Base-by-base conservation (phyloP, 2,113 vertebrate species). In the Nothocercus nigrocapillus region DNA sequence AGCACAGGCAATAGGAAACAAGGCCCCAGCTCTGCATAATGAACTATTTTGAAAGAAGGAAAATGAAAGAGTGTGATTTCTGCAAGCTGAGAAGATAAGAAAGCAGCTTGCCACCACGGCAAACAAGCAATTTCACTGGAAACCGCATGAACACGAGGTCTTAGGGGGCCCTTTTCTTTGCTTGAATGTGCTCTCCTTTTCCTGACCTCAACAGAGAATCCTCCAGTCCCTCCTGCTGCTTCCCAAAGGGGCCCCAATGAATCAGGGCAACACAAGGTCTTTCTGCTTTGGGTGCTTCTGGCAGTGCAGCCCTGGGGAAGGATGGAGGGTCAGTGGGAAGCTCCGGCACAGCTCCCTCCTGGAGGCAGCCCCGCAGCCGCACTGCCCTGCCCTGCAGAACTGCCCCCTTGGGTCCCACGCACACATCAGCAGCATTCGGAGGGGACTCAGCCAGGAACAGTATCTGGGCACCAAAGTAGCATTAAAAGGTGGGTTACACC, bases 21-120 rank as follows among this genome's bases (percentile, higher is more conserved):
- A 83, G 64, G 38, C 19, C 10, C 27, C 28, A 85, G 9, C 24
- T 90, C 66, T 91, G 62, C 28, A 58, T 45, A 34, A 69, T 34
- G 21, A 13, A 28, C 36, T 85, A 85, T 47, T 70, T 45, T 89
- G 75, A 77, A 75, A 32, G 32, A 85, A 38, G 24, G 13, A 77
- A 77, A 25, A 89, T 28, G n/a, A 77, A 42, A 8, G 15, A 36
- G 36, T 82, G 49, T 62, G 88, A 64, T 5, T 78, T 15, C 22
- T 84, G 25, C 13, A 30, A 51, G 67, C 82, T 91, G 66, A 66
- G 67, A 45, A 88, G 73, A 64, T 54, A 89, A 82, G 38, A 34
- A 85, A 87, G 54, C 53, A 80, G 54, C 19, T 92, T 82, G 45
- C 90, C 49, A n/a, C 54, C 59, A 74, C 82, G 77, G 54, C 73